Percentiles rank a stretch among this genome's conserved stretches.
Evolutionary conservation across 2,888 invertebrate genomes (phyloP).

Genomic region (Isotomurus palustris): DNA sequence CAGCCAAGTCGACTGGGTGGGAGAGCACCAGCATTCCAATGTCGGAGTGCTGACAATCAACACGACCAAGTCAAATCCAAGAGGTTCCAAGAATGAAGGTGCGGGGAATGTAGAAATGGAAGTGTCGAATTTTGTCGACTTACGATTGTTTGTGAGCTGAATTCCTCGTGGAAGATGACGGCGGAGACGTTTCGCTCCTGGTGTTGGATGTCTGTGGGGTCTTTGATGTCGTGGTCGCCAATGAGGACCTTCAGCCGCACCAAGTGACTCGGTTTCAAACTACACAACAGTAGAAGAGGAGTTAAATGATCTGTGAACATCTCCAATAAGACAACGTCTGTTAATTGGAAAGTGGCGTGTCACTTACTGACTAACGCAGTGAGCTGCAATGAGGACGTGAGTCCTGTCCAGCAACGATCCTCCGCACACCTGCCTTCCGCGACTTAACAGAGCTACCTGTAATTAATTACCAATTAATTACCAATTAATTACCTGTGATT

Average conservation of each 20-base stretch:
- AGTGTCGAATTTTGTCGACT: slow-evolving; percentile 35
- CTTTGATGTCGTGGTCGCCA: slow-evolving; percentile 75
- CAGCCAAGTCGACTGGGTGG: slow-evolving; percentile 67
- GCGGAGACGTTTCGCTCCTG: slow-evolving; percentile 73
- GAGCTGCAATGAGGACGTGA: slow-evolving; percentile 79
- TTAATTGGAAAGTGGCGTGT: too few species aligned
- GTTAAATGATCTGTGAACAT: background rate
- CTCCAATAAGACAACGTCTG: too few species aligned
- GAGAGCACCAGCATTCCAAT: slow-evolving; percentile 69
- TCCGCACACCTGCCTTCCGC: slow-evolving; percentile 46
- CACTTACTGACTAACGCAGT: slow-evolving; percentile 60
- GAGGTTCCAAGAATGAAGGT: background rate
- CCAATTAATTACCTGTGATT: background rate
- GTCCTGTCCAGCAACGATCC: slow-evolving; percentile 55
- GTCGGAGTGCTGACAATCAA: slow-evolving; percentile 22
- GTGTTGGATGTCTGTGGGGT: slow-evolving; percentile 54
- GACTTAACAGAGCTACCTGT: slow-evolving; percentile 70
- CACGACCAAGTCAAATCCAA: too few species aligned
- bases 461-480: slow-evolving; percentile 22
- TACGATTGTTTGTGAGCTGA: slow-evolving; percentile 75
- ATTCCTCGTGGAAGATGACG: slow-evolving; percentile 78
- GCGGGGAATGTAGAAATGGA: background rate
- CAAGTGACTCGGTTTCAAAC: slow-evolving; percentile 68
- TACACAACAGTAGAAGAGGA: slow-evolving; percentile 2
- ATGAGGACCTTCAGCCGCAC: slow-evolving; percentile 72